A percentile compares a stretch with the other conserved stretches of the same genome.
Conservation (phyloP, 2,888 invertebrate species). For the Pandemis corylana region DNA sequence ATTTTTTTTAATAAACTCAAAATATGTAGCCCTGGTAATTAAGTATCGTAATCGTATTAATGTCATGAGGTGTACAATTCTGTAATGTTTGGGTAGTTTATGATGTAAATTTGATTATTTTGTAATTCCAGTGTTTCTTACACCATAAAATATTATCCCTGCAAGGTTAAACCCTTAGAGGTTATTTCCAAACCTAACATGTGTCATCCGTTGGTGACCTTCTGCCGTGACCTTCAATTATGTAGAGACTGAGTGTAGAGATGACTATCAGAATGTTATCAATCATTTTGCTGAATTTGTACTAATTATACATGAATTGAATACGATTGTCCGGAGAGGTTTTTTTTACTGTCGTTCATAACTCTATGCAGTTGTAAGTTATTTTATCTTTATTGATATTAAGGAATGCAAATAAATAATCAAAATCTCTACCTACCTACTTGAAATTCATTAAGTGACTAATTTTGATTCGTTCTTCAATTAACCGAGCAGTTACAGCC, state of each 20-base stretch:
- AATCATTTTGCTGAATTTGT: not conserved
- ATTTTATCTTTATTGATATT: not conserved
- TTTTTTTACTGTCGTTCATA: not conserved
- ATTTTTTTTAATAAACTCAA: not conserved
- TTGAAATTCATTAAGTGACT: not conserved
- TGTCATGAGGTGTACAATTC: too few relatives aligned
- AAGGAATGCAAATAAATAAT: not conserved
- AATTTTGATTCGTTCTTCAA: not conserved
- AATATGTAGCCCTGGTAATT: too few relatives aligned
- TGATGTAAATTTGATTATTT: not conserved
- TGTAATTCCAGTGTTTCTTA: not conserved
- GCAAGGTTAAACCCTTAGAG: not conserved
- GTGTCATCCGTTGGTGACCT: constrained; percentile 38
- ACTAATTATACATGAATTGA: not conserved
- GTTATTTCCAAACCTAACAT: constrained; percentile 3
- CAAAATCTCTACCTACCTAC: not conserved
- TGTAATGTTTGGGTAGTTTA: too few relatives aligned
- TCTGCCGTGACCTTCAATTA: constrained; percentile 42
- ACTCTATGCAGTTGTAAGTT: not conserved
- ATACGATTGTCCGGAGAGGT: not conserved
- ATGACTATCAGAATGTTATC: constrained; percentile 1
- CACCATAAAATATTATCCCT: not conserved
- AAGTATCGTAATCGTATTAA: too few relatives aligned
- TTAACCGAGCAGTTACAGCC: not conserved
- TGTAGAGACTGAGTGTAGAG: not conserved